phyloP scores from a whole-genome alignment of 92 coral and sea anemone species.

The Virgularia gustaviana region DNA sequence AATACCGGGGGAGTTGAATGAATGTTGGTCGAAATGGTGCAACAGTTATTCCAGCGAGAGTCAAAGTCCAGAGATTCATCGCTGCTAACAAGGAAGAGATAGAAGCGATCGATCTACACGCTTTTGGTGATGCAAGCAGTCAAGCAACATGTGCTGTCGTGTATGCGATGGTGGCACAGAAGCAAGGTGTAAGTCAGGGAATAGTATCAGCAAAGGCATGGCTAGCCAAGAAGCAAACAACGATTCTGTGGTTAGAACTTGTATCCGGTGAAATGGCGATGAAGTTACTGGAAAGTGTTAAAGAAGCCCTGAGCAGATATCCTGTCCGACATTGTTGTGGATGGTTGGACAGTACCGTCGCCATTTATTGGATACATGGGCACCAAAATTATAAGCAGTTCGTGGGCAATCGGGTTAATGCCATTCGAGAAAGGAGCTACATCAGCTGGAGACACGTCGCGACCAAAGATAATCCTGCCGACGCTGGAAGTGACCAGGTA shows the following conservation, averaged over 20 bases:
- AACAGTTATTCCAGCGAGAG: background rate
- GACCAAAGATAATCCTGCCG: conserved; percentile 22
- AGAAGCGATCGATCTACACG: background rate
- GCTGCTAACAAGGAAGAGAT: background rate
- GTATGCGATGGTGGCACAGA: background rate
- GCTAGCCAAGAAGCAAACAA: background rate
- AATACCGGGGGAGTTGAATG: background rate
- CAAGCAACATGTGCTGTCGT: background rate
- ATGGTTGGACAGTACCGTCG: conserved; percentile 21
- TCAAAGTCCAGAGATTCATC: background rate
- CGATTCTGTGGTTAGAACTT: background rate
- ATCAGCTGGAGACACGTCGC: conserved; percentile 13
- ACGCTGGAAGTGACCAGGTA: conserved; percentile 14
- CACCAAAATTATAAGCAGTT: conserved; percentile 18
- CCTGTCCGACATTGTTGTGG: conserved; percentile 20
- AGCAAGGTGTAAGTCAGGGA: background rate
- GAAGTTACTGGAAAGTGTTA: too few relatives aligned
- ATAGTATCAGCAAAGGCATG: background rate
- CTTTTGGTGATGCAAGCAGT: conserved; percentile 11
- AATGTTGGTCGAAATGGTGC: background rate
- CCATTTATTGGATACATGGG: conserved; percentile 20
- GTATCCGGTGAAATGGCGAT: background rate
- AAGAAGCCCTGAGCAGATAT: conserved; percentile 1
- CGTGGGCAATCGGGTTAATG: conserved; percentile 20
- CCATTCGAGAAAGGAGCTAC: conserved; percentile 13